Evolutionary conservation across 2,888 invertebrate species (phyloP).

Genomic region (Andrena hattorfiana): DNA sequence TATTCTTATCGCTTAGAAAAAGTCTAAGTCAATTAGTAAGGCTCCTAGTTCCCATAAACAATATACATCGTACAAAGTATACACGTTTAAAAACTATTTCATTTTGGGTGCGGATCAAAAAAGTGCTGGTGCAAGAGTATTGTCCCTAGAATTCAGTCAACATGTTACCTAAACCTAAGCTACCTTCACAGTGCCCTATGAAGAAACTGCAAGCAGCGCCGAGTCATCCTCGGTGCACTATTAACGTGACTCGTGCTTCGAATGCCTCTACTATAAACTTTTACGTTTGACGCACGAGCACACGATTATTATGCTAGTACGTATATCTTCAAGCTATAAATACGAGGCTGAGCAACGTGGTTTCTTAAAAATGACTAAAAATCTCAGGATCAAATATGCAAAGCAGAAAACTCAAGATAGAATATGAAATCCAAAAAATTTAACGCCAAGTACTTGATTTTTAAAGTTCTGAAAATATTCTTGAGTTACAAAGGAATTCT

Average conservation of each 20-base stretch:
- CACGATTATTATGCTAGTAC: not conserved
- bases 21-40: constrained; percentile 77
- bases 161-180: constrained; percentile 65
- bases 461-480: too few relatives aligned
- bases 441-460: too few relatives aligned
- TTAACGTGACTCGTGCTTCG: not conserved
- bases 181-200: constrained; percentile 42
- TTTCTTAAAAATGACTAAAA: not conserved
- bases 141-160: constrained; percentile 85
- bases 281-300: constrained; percentile 15
- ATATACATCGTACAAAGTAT: constrained; percentile 78
- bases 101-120: constrained; percentile 81
- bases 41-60: constrained; percentile 76
- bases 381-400: not conserved
- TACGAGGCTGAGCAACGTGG: constrained; percentile 6
- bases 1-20: constrained; percentile 75
- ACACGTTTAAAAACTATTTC: constrained; percentile 78
- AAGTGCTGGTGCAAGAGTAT: constrained; percentile 82
- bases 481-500: too few relatives aligned
- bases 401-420: not conserved
- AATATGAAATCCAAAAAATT: too few relatives aligned
- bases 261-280: not conserved
- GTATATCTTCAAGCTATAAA: constrained; percentile 26
- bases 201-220: constrained; percentile 56
- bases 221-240: not conserved